Percentiles rank a stretch among this genome's conserved stretches.
phyloP scores from a whole-genome alignment of 2,888 invertebrate genomes.

The Colletes collaris region DNA sequence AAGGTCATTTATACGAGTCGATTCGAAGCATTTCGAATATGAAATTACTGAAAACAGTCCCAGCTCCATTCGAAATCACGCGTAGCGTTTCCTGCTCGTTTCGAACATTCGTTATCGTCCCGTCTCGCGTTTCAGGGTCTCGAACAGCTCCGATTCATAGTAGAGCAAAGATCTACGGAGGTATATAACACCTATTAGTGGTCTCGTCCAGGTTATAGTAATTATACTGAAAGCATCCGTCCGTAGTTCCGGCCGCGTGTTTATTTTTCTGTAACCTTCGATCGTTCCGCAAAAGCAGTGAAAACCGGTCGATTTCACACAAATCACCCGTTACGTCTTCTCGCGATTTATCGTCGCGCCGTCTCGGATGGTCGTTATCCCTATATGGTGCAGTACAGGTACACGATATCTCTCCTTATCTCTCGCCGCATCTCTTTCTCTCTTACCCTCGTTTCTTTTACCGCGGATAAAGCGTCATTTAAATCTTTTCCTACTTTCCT shows the following conservation, averaged over 20 bases:
- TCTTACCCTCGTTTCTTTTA: conserved; percentile 36
- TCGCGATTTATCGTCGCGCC: conserved; percentile 54
- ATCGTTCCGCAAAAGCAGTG: conserved; percentile 47
- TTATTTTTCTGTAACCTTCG: conserved; percentile 8
- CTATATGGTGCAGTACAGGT: conserved; percentile 56
- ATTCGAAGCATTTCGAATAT: no score
- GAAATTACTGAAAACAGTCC: no score
- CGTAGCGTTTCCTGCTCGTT: no score
- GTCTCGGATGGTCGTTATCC: conserved; percentile 60
- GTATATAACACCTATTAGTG: not conserved
- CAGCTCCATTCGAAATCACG: no score
- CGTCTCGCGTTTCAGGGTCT: conserved; percentile 2
- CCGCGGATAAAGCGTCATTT: conserved; percentile 5
- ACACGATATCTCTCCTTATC: conserved; percentile 50
- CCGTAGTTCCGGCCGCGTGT: not conserved
- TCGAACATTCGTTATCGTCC: no score
- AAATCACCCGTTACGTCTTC: conserved; percentile 69
- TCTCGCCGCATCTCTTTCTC: conserved; percentile 32
- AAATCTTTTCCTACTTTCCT: not conserved
- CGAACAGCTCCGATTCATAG: conserved; percentile 1
- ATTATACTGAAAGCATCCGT: conserved; percentile 22
- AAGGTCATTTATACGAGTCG: no score
- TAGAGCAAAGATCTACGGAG: not conserved
- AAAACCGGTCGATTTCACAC: conserved; percentile 69
- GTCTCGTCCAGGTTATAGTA: not conserved